phyloP scores from a whole-genome alignment of 2,113 vertebrate genomes.

The Bubo bubo region DNA sequence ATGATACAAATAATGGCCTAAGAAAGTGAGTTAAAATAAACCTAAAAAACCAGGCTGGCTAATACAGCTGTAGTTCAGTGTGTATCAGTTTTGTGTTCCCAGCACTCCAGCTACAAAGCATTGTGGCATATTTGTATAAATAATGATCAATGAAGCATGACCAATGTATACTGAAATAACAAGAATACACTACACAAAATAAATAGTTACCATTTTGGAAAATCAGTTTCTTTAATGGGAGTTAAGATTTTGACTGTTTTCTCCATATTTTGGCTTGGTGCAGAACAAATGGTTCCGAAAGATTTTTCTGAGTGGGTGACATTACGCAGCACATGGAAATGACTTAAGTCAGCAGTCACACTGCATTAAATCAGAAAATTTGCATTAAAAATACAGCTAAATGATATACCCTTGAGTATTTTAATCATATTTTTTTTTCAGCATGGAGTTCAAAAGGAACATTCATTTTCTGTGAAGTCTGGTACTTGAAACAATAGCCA shows the following conservation, averaged over 20 bases:
- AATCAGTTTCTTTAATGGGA: neutral
- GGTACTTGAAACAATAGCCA: neutral
- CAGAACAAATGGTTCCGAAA: neutral
- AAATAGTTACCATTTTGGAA: neutral
- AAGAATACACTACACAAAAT: neutral
- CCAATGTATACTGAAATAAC: neutral
- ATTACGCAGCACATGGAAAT: neutral
- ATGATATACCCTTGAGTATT: neutral
- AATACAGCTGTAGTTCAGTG: neutral
- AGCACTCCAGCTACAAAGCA: neutral
- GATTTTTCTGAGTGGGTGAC: slow-evolving; percentile 34
- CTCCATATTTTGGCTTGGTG: neutral
- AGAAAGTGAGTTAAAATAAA: neutral
- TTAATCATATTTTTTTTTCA: neutral
- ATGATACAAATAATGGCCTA: neutral
- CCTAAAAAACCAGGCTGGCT: neutral
- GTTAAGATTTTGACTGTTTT: neutral
- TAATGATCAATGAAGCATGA: neutral
- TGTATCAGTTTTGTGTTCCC: neutral
- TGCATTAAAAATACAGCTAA: slow-evolving; percentile 10
- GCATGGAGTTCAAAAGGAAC: neutral
- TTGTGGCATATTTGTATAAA: neutral
- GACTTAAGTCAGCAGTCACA: slow-evolving; percentile 11
- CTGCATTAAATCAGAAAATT: slow-evolving; percentile 43
- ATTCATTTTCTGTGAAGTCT: neutral